Conservation (phyloP, 2,113 vertebrate genomes). For the Periophthalmodon schlosseri region DNA sequence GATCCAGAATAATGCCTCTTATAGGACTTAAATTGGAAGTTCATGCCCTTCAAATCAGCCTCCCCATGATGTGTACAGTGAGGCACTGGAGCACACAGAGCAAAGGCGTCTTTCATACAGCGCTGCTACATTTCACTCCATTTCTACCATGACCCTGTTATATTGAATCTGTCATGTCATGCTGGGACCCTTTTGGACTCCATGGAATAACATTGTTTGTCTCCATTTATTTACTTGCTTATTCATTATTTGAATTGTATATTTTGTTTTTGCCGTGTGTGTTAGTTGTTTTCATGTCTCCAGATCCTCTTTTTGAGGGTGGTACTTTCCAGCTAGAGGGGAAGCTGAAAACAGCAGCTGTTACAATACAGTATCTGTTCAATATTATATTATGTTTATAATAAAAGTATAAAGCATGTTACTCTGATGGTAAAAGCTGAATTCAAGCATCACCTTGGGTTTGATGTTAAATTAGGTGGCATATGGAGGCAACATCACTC, state of each 20-base stretch:
- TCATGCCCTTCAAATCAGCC: not conserved
- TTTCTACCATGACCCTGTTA: not conserved
- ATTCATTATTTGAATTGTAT: not conserved
- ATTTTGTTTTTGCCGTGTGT: not conserved
- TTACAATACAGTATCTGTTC: not conserved
- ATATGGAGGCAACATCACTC: not conserved
- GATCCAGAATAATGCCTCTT: no score
- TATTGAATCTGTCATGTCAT: not conserved
- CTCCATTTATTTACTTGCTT: no score
- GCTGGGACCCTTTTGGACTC: not conserved
- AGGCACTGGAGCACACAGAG: not conserved
- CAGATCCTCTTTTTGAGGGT: not conserved
- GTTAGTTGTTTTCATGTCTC: not conserved
- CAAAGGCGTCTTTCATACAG: conserved; percentile 2
- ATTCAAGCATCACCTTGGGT: not conserved
- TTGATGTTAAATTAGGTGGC: not conserved
- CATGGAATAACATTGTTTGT: not conserved
- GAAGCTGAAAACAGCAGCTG: not conserved
- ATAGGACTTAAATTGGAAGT: no score
- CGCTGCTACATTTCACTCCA: not conserved
- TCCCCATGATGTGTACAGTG: not conserved
- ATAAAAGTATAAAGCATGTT: not conserved
- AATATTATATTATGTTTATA: not conserved
- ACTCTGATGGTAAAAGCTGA: not conserved
- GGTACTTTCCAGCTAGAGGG: conserved; percentile 2